Conservation (phyloP, 2,888 invertebrate species). For the Drosophila mimica region DNA sequence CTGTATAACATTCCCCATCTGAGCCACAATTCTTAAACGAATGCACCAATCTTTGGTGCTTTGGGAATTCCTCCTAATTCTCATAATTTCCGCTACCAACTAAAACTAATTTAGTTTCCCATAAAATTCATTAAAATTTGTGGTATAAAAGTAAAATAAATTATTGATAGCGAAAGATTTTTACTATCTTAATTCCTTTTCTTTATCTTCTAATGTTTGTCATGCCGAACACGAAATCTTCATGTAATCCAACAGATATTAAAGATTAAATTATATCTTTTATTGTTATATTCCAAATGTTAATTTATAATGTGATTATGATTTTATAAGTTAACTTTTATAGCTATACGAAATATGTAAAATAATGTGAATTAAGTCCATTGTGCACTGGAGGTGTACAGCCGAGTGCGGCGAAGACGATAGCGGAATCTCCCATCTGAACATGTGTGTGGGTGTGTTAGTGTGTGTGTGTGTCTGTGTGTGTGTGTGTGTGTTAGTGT, state of each 20-base stretch:
- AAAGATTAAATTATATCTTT: not conserved
- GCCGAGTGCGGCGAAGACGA: constrained; percentile 25
- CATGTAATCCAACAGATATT: not conserved
- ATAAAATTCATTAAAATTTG: not conserved
- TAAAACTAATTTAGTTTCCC: not conserved
- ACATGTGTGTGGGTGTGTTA: constrained; percentile 9
- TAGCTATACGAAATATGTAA: accelerated
- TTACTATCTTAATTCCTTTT: no score
- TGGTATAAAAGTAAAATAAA: not conserved
- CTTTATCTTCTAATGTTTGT: not conserved
- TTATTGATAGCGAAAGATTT: no score
- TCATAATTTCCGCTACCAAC: not conserved
- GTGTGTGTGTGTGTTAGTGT: constrained; percentile 8
- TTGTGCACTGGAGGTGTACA: constrained; percentile 26
- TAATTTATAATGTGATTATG: not conserved
- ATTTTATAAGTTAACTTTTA: not conserved
- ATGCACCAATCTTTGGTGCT: not conserved
- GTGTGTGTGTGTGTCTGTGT: constrained; percentile 10
- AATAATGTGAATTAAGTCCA: constrained; percentile 6
- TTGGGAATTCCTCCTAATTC: not conserved
- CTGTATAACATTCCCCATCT: not conserved
- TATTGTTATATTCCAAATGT: no score
- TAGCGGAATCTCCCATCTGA: constrained; percentile 12
- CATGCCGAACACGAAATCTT: not conserved
- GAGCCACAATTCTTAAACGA: not conserved